Evolutionary conservation across 2,113 vertebrate species (phyloP).

Genomic region (Aepyceros melampus): DNA sequence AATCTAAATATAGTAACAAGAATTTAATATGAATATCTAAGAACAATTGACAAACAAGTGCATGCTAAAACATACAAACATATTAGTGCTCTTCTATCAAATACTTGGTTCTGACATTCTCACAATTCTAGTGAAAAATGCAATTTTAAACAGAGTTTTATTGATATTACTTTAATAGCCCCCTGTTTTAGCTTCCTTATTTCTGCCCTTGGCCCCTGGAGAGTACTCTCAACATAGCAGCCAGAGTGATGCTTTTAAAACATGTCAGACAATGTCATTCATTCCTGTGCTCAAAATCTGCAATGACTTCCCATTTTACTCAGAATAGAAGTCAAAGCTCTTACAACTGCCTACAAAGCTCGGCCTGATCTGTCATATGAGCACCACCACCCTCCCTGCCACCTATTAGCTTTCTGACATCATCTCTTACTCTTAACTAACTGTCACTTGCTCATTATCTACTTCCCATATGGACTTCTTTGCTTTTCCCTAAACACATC

Average conservation of each 20-base stretch:
- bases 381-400: not conserved
- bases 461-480: not conserved
- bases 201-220: not conserved
- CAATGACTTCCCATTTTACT: not conserved
- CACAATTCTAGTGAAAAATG: not conserved
- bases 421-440: not conserved
- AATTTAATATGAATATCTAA: conserved; percentile 26
- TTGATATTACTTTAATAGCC: not conserved
- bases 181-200: not conserved
- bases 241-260: not conserved
- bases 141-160: not conserved
- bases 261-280: not conserved
- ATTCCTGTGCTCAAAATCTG: not conserved
- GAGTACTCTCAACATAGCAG: not conserved
- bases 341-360: not conserved
- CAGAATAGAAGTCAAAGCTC: conserved; percentile 2
- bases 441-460: not conserved
- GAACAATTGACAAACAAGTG: not conserved
- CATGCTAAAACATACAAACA: not conserved
- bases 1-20: not conserved
- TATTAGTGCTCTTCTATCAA: not conserved
- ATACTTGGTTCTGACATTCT: not conserved
- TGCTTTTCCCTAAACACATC: not conserved
- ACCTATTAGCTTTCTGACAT: not conserved
- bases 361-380: not conserved